Conservation (phyloP, 2,888 invertebrate genomes). For the Amblyjoppa fuscipennis region DNA sequence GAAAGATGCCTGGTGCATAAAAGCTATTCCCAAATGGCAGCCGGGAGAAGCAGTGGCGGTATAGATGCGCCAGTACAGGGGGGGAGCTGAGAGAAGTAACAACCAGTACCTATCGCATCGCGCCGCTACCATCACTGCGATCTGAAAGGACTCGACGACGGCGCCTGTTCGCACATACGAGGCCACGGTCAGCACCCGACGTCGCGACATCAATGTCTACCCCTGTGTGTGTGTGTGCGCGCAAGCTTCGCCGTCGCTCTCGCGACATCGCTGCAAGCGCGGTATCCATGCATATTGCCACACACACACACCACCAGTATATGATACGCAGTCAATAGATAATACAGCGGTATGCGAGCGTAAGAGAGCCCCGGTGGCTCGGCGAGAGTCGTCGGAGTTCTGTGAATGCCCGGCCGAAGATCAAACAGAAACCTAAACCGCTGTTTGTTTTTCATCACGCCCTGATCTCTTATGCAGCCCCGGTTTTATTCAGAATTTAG, state of each 20-base stretch:
- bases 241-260: conserved; percentile 3
- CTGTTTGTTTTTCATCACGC: conserved; percentile 85
- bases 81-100: conserved; percentile 16
- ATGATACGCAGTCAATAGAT: conserved; percentile 82
- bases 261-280: background rate
- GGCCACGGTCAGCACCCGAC: conserved; percentile 52
- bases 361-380: conserved; percentile 33
- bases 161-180: conserved; percentile 40
- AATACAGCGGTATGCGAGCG: conserved; percentile 75
- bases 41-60: conserved; percentile 63
- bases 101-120: conserved; percentile 31
- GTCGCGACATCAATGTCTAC: conserved; percentile 27
- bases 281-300: conserved; percentile 33
- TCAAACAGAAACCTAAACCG: conserved; percentile 85
- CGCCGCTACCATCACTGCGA: conserved; percentile 6
- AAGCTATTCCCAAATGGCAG: conserved; percentile 83
- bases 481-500: conserved; percentile 85
- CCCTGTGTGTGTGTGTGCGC: conserved; percentile 11
- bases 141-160: conserved; percentile 62
- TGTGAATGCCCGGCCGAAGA: conserved; percentile 84
- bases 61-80: conserved; percentile 19
- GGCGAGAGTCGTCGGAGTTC: conserved; percentile 79
- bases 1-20: conserved; percentile 81
- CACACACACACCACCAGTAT: conserved; percentile 59
- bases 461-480: conserved; percentile 84